Evolutionary conservation across 2,797 vertebrate species (phyloP).

Genomic region (Acipenser oxyrinchus): DNA sequence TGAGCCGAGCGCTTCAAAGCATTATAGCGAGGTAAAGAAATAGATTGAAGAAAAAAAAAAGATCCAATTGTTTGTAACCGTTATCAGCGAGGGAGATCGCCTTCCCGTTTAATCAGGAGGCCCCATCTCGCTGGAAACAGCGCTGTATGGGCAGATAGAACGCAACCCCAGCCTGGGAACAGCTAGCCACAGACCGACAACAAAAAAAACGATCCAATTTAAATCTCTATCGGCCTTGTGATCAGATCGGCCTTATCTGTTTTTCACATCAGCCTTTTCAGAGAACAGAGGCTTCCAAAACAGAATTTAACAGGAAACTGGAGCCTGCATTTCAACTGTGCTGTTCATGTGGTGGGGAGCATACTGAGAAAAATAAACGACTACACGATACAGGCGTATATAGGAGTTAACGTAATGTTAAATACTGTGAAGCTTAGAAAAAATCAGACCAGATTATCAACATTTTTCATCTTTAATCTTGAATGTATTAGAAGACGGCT

Average conservation of each 20-base stretch:
- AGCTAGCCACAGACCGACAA: slow-evolving; percentile 62
- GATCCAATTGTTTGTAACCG: slow-evolving; percentile 62
- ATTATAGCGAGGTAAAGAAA: slow-evolving; percentile 55
- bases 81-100: slow-evolving; percentile 59
- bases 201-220: slow-evolving; percentile 70
- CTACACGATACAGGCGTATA: slow-evolving; percentile 27
- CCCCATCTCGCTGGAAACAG: slow-evolving; percentile 57
- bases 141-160: slow-evolving; percentile 53
- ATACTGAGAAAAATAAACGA: too few species aligned
- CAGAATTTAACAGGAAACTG: slow-evolving; percentile 67
- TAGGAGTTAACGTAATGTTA: neutral
- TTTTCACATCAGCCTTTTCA: slow-evolving; percentile 59
- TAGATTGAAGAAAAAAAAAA: slow-evolving; percentile 36
- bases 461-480: neutral
- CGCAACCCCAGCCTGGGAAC: slow-evolving; percentile 45
- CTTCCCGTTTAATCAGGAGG: slow-evolving; percentile 52
- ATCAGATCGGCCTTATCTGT: slow-evolving; percentile 66
- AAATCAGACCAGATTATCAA: slow-evolving; percentile 2
- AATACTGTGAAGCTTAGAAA: slow-evolving; percentile 15
- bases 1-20: slow-evolving; percentile 28
- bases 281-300: slow-evolving; percentile 65
- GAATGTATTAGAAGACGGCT: neutral
- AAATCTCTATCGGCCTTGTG: slow-evolving; percentile 59
- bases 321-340: slow-evolving; percentile 38
- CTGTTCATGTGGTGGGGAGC: neutral